Evolutionary conservation across 2,888 invertebrate genomes (phyloP).

Genomic region (Ophioninae sp.): DNA sequence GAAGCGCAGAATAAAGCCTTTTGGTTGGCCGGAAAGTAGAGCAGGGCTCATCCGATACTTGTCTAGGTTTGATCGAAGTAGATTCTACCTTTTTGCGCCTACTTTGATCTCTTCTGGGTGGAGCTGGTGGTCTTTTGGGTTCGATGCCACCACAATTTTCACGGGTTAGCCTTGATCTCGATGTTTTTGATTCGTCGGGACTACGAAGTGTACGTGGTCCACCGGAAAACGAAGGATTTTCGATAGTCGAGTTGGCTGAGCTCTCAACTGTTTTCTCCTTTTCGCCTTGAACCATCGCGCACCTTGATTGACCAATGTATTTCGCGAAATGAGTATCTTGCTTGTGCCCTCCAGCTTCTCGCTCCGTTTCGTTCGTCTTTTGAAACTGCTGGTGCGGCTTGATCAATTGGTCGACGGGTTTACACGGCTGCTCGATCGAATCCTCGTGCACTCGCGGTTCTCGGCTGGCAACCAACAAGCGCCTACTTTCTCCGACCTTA

Average conservation of each 20-base stretch:
- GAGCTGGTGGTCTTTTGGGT: conserved; percentile 68
- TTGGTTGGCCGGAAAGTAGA: conserved; percentile 74
- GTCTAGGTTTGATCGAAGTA: conserved; percentile 26
- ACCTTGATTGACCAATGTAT: conserved; percentile 2
- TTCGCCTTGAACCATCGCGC: conserved; percentile 22
- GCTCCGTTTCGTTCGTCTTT: conserved; percentile 21
- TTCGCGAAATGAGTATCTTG: conserved; percentile 32
- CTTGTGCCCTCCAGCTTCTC: neutral
- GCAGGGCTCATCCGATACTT: conserved; percentile 59
- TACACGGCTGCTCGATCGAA: conserved; percentile 62
- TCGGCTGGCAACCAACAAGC: conserved; percentile 62
- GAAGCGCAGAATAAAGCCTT: conserved; percentile 66
- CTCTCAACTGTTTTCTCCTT: conserved; percentile 13
- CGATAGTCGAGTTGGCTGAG: conserved; percentile 1
- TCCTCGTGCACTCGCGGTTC: conserved; percentile 64
- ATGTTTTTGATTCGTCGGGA: conserved; percentile 32
- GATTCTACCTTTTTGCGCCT: conserved; percentile 67
- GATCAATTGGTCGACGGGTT: conserved; percentile 64
- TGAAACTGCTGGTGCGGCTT: conserved; percentile 34
- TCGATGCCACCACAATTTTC: conserved; percentile 58
- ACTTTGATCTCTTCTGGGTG: conserved; percentile 72
- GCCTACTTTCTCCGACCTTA: conserved; percentile 76
- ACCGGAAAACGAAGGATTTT: conserved; percentile 6
- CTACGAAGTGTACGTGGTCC: conserved; percentile 1
- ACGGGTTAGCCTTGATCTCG: conserved; percentile 18